A percentile compares a stretch with the other conserved stretches of the same genome.
These are phyloP conservation scores for Thalassaphorura encarpata DNA, from an alignment of 1,140 invertebrate genomes.

Conservation along the genomic window DNA sequence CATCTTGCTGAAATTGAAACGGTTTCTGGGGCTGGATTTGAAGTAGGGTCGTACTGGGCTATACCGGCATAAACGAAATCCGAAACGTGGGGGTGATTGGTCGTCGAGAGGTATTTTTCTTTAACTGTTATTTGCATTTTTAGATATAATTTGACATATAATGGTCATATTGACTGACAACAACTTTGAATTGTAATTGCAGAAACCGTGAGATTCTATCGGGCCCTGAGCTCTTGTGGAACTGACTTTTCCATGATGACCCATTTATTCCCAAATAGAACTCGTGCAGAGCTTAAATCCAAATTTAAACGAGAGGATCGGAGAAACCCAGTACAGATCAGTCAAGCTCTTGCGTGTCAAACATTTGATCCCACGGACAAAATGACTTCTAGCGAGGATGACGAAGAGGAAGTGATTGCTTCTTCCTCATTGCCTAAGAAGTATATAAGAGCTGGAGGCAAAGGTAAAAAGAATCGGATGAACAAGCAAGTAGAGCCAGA, in stretches of 20 bases:
- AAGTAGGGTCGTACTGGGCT: conserved; percentile 43
- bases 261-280: conserved; percentile 64
- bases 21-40: conserved; percentile 51
- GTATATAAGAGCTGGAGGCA: too few species aligned
- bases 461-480: too few species aligned
- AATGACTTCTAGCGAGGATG: too few species aligned
- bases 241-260: conserved; percentile 83
- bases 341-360: conserved; percentile 39
- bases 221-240: conserved; percentile 71
- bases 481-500: too few species aligned
- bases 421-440: too few species aligned
- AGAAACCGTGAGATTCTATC: conserved; percentile 78
- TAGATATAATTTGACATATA: too few species aligned
- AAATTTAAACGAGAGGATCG: conserved; percentile 59
- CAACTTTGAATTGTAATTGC: conserved; percentile 18
- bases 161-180: too few species aligned
- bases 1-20: conserved; percentile 51
- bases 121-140: too few species aligned
- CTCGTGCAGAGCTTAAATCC: conserved; percentile 65
- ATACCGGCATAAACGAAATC: conserved; percentile 41
- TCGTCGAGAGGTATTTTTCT: conserved; percentile 37
- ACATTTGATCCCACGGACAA: too few species aligned
- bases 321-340: conserved; percentile 44
- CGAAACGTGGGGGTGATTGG: conserved; percentile 35
- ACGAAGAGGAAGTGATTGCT: too few species aligned